These are phyloP conservation scores for Thamnophis elegans DNA, from an alignment of 2,797 vertebrate genomes.

Conservation along the genomic window DNA sequence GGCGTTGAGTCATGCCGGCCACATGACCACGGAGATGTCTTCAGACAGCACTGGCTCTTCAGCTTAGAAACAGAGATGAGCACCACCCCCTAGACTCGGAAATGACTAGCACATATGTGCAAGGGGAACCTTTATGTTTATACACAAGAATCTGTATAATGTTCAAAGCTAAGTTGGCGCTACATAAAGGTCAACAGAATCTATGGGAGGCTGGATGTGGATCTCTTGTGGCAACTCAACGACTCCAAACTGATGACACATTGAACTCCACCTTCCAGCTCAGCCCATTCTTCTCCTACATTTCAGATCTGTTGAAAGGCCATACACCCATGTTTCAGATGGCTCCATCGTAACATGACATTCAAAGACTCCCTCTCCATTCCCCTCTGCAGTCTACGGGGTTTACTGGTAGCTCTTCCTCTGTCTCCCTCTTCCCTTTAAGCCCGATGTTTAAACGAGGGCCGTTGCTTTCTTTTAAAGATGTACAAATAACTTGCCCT, in stretches of 20 bases:
- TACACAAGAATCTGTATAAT: neutral
- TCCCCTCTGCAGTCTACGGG: constrained; percentile 32
- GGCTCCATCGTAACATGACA: neutral
- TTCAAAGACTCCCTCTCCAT: neutral
- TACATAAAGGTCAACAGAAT: neutral
- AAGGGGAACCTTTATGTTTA: too few relatives aligned
- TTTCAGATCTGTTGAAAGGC: neutral
- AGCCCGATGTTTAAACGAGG: constrained; percentile 75
- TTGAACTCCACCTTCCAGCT: neutral
- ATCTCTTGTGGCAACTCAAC: neutral
- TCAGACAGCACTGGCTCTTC: too few relatives aligned
- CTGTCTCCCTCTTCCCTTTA: constrained; percentile 62
- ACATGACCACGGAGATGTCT: too few relatives aligned
- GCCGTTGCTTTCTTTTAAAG: constrained; percentile 78
- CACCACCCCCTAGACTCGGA: too few relatives aligned
- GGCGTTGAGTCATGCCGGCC: too few relatives aligned
- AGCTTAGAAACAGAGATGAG: too few relatives aligned
- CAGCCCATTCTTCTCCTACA: neutral
- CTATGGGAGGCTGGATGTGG: neutral
- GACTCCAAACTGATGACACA: neutral
- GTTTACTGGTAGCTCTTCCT: constrained; percentile 74
- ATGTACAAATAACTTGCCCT: constrained; percentile 86
- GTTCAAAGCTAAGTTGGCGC: neutral
- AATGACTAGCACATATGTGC: too few relatives aligned
- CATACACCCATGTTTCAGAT: neutral